phyloP scores from a whole-genome alignment of 1,140 invertebrate genomes.

The Tetraneura akinire region DNA sequence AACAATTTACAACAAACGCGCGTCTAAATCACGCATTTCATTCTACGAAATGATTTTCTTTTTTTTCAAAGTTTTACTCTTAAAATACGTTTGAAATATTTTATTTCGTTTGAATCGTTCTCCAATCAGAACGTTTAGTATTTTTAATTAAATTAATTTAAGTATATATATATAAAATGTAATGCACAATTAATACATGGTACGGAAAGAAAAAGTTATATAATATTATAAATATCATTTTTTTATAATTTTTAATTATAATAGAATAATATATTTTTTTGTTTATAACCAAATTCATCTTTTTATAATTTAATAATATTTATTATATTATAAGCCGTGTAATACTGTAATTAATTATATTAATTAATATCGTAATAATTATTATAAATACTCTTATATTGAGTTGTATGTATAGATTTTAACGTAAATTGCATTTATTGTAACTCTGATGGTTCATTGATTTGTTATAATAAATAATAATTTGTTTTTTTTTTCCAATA shows the following conservation, averaged over 20 bases:
- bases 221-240: background rate
- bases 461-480: too few species aligned
- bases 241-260: background rate
- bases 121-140: background rate
- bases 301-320: background rate
- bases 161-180: too few species aligned
- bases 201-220: background rate
- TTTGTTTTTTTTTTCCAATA: too few species aligned
- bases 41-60: background rate
- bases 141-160: background rate
- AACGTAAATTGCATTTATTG: background rate
- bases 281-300: background rate
- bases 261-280: background rate
- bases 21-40: background rate
- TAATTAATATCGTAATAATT: too few species aligned
- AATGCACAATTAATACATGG: slow-evolving; percentile 8
- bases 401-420: background rate
- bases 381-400: too few species aligned
- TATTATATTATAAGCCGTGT: background rate
- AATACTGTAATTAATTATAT: background rate
- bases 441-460: too few species aligned
- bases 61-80: background rate
- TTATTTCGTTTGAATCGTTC: background rate
- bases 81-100: background rate
- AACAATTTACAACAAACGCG: background rate